A percentile compares a stretch with the other conserved stretches of the same genome.
Evolutionary conservation across 2,797 vertebrate species (phyloP).

Genomic region (Emys orbicularis): DNA sequence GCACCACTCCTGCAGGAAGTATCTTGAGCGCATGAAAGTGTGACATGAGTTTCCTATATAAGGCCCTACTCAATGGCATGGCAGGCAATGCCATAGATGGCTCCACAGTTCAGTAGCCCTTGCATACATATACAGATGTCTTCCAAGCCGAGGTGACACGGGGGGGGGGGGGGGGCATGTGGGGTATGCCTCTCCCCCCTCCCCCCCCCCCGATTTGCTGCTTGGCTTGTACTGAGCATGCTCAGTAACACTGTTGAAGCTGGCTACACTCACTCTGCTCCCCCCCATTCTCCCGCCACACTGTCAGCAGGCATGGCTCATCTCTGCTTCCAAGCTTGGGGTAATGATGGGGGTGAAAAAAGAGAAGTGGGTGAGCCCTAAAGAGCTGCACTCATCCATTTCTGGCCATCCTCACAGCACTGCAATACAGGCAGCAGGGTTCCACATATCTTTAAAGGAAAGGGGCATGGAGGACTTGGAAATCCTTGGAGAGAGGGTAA

Average conservation of each 20-base stretch:
- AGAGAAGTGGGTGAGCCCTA: not conserved
- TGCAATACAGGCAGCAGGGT: not conserved
- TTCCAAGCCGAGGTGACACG: too few relatives aligned
- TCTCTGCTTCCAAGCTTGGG: not conserved
- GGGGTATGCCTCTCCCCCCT: too few relatives aligned
- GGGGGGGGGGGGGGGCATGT: too few relatives aligned
- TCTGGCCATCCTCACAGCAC: not conserved
- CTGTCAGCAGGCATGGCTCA: too few relatives aligned
- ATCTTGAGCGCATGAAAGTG: not conserved
- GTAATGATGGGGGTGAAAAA: not conserved
- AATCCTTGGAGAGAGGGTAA: too few relatives aligned
- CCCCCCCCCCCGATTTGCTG: too few relatives aligned
- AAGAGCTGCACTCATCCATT: not conserved
- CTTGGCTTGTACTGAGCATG: too few relatives aligned
- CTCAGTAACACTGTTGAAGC: too few relatives aligned
- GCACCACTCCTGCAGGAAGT: not conserved
- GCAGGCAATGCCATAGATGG: rapidly evolving
- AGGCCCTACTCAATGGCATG: not conserved
- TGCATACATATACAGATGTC: not conserved
- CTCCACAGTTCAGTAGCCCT: not conserved
- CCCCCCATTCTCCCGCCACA: too few relatives aligned
- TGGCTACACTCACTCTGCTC: too few relatives aligned
- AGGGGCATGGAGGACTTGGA: not conserved
- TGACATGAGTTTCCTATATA: not conserved
- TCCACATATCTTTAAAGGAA: not conserved